Base-by-base conservation (phyloP, 2,888 invertebrate species). In the Stenodema calcarata region DNA sequence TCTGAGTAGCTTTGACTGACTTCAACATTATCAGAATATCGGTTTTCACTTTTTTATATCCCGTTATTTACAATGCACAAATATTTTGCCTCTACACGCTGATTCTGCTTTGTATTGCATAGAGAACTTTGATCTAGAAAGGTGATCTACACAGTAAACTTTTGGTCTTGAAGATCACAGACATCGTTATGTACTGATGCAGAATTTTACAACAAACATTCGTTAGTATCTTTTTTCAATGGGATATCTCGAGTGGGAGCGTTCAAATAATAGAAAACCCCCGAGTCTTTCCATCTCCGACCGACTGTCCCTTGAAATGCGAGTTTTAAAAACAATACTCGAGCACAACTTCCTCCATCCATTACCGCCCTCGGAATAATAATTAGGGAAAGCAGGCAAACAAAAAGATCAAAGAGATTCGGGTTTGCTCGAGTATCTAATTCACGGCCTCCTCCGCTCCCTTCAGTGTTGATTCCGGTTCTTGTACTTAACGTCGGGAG, bases 361-460 rank as follows among this genome's bases (percentile, higher is more conserved):
- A 80, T 80, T 80, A 80, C 80, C 47, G 27, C 54, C 30, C 80
- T 54, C 30, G 23, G 50, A 28, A 84, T 75, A 42, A 84, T 84
- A 84, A 84, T 84, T 84, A 84, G 75, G 73, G 44, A 75, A 84
- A 84, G 44, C 23, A 23, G 28, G 47, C 27, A 84, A 84, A 70
- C 70, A 73, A 84, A 44, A 75, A 73, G 73, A 73, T 73, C 70
- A 84, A 84, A 73, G 70, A 42, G 23, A 23, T 70, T 42, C 28
- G 44, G 78, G 69, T 62, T 42, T n/a, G 73, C 54, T 84, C 73
- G 84, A 84, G 84, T 84, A 84, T 84, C 84, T 84, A 84, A 84
- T 84, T 84, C 84, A 84, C 84, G 16, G 82, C 44, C 28, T n/a
- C 30, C 14, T 54, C 30, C 83, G 50, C 14, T 50, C 30, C 18